Percentiles rank a stretch among this genome's conserved stretches.
These are phyloP conservation scores for Amblyjoppa fuscipennis DNA, from an alignment of 2,888 invertebrate species.

Conservation along the genomic window DNA sequence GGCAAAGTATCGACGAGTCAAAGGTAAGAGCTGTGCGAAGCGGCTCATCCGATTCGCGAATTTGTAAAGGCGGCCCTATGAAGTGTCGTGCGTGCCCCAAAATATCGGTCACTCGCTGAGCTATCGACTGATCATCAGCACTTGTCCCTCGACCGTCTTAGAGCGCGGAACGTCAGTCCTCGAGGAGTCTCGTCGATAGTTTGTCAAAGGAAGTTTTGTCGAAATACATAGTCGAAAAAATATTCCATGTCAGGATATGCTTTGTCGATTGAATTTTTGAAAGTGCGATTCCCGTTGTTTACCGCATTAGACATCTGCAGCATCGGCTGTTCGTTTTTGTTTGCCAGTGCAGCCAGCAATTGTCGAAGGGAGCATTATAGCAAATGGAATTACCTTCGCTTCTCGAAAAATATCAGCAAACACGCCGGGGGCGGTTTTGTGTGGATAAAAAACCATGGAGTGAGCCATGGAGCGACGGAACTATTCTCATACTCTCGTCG, in stretches of 20 bases:
- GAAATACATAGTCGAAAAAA: too few species aligned
- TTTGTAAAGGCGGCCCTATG: too few species aligned
- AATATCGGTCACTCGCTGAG: too few species aligned
- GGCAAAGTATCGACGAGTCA: too few species aligned
- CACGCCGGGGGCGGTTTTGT: neutral
- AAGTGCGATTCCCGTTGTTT: constrained; percentile 26
- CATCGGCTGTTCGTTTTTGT: constrained; percentile 1
- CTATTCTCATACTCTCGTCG: neutral
- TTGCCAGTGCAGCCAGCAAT: neutral
- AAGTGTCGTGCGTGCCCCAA: too few species aligned
- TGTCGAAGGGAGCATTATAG: neutral
- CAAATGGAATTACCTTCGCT: constrained; percentile 3
- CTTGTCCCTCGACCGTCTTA: too few species aligned
- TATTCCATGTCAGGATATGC: neutral
- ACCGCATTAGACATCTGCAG: neutral
- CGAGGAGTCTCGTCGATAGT: too few species aligned
- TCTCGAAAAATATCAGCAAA: neutral
- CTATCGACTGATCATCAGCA: too few species aligned
- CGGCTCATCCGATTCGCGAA: too few species aligned
- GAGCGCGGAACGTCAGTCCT: too few species aligned
- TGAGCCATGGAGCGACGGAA: neutral
- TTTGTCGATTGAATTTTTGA: neutral
- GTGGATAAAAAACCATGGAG: neutral
- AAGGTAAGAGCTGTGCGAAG: too few species aligned
- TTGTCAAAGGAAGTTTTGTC: too few species aligned